phyloP scores from a whole-genome alignment of 2,113 vertebrate species.

The Alethe diademata region DNA sequence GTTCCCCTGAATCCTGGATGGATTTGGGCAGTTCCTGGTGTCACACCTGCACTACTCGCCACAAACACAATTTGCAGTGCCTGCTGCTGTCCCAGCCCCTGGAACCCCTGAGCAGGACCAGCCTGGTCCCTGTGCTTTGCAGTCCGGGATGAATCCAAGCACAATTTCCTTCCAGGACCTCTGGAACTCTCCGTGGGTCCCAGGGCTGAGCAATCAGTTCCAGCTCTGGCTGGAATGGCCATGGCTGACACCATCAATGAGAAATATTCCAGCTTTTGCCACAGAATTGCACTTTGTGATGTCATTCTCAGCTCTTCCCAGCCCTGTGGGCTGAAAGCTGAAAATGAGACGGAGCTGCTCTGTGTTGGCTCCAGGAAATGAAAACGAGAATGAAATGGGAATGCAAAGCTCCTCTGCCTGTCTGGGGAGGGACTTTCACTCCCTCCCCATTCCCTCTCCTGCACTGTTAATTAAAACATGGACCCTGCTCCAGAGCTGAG shows the following conservation, averaged over 20 bases:
- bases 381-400: background rate
- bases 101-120: background rate
- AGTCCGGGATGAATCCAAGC: background rate
- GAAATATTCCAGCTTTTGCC: background rate
- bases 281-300: background rate
- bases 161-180: background rate
- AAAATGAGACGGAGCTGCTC: background rate
- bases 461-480: background rate
- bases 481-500: background rate
- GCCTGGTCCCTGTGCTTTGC: background rate
- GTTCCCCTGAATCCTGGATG: too few relatives aligned
- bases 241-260: background rate
- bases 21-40: background rate
- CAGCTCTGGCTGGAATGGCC: background rate
- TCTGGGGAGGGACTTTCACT: background rate
- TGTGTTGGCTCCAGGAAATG: background rate
- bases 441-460: background rate
- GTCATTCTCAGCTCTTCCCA: background rate
- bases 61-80: background rate
- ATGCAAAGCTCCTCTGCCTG: background rate
- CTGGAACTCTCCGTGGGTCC: background rate
- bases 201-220: background rate
- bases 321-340: background rate
- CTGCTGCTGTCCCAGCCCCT: background rate
- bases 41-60: background rate